Base-by-base conservation (phyloP, 2,888 invertebrate genomes). In the Andrena bucephala region DNA sequence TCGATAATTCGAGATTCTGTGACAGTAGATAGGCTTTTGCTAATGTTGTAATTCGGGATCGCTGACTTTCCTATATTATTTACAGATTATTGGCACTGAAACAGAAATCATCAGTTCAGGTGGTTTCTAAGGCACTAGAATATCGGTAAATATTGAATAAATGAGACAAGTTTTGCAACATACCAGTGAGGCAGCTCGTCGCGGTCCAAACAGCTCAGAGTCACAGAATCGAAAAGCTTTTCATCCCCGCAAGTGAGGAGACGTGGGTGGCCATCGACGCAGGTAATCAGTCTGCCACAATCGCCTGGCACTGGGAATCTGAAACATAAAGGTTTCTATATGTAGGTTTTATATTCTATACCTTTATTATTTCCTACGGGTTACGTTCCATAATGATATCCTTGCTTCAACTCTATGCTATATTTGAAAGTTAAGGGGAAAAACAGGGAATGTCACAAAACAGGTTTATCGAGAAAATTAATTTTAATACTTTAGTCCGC, bases 221-320 rank as follows among this genome's bases (percentile, higher is more conserved):
- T 96, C 85, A 96, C 95, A 91, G 98, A 97, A 90, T 98, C 98
- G 91, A 98, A 97, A 68, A 97, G 96, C 94, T 98, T 97, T 91
- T 96, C 98, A 89, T 98, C 97, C 5, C 97, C 98, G 92, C 98
- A 98, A 77, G 97, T 96, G 91, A 98, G 97, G 85, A 98, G 95
- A 81, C 98, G 96, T 3, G 98, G 98, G 93, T 97, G 96, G 33
- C 98, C 97, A 90, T 98, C 97, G 59, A 98, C 98, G 93, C 98
- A 98, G 81, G 98, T 98, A 94, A 98, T 98, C 85, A 98, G 95
- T 79, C 97, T 96, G 92, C 97, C 97, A 93, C 98, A 97, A 94
- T 98, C 98, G 20, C 97, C 97, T 62, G 97, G 97, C 13, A 98
- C 97, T 2, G 98, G 96, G 95, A 98, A 98, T 89, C 94, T 94